Evolutionary conservation across 2,888 invertebrate species (phyloP), one percentile per base, ranked within the genome.

Genomic region (Octodonta nipae): DNA sequence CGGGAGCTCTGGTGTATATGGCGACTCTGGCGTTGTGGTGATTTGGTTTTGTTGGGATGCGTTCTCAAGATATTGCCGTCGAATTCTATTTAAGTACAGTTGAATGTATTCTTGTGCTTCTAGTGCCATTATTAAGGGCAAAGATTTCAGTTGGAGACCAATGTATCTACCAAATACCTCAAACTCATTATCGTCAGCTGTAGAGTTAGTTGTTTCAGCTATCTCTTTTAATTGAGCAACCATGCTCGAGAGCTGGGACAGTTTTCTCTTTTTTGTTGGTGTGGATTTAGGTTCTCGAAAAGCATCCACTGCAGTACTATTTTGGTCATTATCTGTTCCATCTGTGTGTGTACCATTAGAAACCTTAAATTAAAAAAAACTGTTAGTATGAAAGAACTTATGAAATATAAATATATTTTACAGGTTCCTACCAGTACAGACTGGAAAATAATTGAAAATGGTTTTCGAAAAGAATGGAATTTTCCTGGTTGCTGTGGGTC

Each of bases 151-250:
- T 42, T 46, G 42, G 40, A 46, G 42, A 41, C 39, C 44, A 34
- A 44, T 42, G 44, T 48, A 41, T 44, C 45, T 44, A 35, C 44
- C 43, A 38, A 46, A 48, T 28, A 45, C 37, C 28, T 45, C 45
- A 36, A 44, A 45, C 45, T 48, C 43, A 45, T 48, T 45, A 37
- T 48, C 44, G 41, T 17, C 17, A 5, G 43, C 44, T 42, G 37
- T 40, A 30, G 43, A 42, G 38, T 46, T 46, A 42, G 42, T 38
- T 39, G 44, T 40, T 34, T 46, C 38, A 34, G 43, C 31, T 43
- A 45, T 45, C 27, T 45, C 40, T 42, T 48, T 47, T 43, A 47
- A 42, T 38, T 47, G 40, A 26, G 35, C 32, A 37, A 44, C 43
- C 43, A 45, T 46, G 39, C 38, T 43, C 34, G 44, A 42, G 34